Evolutionary conservation across 2,113 vertebrate genomes (phyloP).

Genomic region (Aldabrachelys gigantea): DNA sequence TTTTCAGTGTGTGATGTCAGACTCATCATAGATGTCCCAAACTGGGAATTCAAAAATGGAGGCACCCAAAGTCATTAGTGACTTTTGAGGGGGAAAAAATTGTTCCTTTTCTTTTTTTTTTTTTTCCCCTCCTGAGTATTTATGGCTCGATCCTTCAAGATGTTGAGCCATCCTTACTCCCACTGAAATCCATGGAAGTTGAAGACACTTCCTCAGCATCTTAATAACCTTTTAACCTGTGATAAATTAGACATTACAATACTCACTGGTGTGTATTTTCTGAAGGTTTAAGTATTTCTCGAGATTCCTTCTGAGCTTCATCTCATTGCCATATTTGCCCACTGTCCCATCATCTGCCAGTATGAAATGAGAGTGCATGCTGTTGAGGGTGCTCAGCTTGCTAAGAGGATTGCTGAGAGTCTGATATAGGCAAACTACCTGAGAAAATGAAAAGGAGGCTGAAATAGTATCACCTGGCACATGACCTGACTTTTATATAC

Average conservation of each 20-base stretch:
- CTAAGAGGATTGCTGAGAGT: constrained; percentile 91
- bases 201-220: neutral
- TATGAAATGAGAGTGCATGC: constrained; percentile 95
- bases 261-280: constrained; percentile 93
- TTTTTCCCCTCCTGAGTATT: neutral
- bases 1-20: neutral
- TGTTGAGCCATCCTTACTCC: neutral
- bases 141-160: neutral
- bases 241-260: neutral
- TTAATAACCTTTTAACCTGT: neutral
- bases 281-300: constrained; percentile 91
- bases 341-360: constrained; percentile 94
- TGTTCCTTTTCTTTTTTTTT: neutral
- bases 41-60: neutral
- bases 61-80: neutral
- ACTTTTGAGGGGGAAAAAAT: neutral
- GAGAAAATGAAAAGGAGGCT: constrained; percentile 43
- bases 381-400: constrained; percentile 91
- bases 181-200: neutral
- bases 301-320: constrained; percentile 87
- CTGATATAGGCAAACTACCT: constrained; percentile 94
- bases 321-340: constrained; percentile 92
- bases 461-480: neutral
- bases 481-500: accelerated
- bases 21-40: neutral